phyloP scores from a whole-genome alignment of 2,113 vertebrate species.

The Varanus salvator region DNA sequence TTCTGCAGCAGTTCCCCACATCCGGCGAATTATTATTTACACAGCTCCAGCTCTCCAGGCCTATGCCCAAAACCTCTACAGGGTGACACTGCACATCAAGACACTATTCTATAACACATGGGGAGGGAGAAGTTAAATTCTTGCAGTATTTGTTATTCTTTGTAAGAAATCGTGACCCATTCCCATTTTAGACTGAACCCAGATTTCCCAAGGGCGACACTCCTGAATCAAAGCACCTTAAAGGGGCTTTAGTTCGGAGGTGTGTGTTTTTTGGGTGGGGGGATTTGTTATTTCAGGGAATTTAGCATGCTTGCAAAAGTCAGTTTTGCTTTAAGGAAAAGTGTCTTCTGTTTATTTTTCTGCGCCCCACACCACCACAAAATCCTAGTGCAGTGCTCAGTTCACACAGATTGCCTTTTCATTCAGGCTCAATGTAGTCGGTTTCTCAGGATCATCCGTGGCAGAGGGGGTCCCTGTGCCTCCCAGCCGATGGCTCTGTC shows the following conservation, averaged over 20 bases:
- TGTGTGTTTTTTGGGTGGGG: no score
- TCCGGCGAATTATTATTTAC: background rate
- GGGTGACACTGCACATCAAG: background rate
- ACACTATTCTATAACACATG: background rate
- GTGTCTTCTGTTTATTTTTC: conserved; percentile 55
- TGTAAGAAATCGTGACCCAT: background rate
- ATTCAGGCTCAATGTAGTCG: conserved; percentile 58
- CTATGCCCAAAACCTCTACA: no score
- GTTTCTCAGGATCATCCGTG: conserved; percentile 63
- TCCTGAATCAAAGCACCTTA: background rate
- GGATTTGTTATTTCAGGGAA: background rate
- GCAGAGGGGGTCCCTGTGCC: conserved; percentile 55
- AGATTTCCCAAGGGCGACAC: background rate
- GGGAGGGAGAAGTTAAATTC: no score
- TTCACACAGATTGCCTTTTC: conserved; percentile 55
- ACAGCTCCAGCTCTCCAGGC: background rate
- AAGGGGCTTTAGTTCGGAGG: no score
- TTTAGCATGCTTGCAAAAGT: no score
- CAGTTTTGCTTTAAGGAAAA: background rate
- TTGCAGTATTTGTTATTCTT: background rate
- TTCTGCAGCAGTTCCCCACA: background rate
- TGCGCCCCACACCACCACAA: conserved; percentile 27
- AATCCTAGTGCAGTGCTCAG: background rate
- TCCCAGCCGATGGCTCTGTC: conserved; percentile 56
- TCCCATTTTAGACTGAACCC: background rate